Conservation (phyloP, 2,888 invertebrate species). For the Aproaerema taeniolella region DNA sequence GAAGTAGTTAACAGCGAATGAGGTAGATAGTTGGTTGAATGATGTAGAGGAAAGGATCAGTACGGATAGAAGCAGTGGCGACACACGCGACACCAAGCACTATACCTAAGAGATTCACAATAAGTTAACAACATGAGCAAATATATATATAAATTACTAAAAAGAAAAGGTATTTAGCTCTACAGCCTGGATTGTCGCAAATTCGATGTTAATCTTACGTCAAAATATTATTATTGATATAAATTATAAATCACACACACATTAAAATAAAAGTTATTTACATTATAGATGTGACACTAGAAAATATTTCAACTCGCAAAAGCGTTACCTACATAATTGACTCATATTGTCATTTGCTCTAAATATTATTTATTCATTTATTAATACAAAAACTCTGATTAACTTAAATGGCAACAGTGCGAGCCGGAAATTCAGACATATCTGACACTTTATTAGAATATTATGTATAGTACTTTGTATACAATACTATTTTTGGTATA, state of each 20-base stretch:
- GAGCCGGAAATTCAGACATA: too few species aligned
- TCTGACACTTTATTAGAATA: too few species aligned
- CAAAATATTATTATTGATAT: too few species aligned
- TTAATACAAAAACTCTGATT: too few species aligned
- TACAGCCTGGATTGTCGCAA: constrained; percentile 33
- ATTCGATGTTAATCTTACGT: too few species aligned
- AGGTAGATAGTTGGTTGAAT: constrained; percentile 56
- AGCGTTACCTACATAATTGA: constrained; percentile 61
- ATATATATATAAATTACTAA: constrained; percentile 29
- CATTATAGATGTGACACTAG: too few species aligned
- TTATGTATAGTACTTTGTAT: too few species aligned
- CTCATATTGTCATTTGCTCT: constrained; percentile 61
- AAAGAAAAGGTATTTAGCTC: too few species aligned
- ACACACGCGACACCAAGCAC: constrained; percentile 30
- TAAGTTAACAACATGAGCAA: constrained; percentile 43
- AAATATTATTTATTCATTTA: constrained; percentile 29
- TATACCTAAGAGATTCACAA: constrained; percentile 56
- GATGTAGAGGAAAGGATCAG: constrained; percentile 31
- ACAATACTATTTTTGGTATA: too few species aligned
- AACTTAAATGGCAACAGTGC: too few species aligned
- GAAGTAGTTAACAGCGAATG: constrained; percentile 61
- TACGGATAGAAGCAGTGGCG: constrained; percentile 47
- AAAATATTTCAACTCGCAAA: constrained; percentile 20
- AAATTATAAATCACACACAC: too few species aligned
- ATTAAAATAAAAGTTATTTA: constrained; percentile 36